Evolutionary conservation across 2,888 invertebrate genomes (phyloP), one percentile per base, ranked within the genome.

Genomic region (Lumbricus terrestris): DNA sequence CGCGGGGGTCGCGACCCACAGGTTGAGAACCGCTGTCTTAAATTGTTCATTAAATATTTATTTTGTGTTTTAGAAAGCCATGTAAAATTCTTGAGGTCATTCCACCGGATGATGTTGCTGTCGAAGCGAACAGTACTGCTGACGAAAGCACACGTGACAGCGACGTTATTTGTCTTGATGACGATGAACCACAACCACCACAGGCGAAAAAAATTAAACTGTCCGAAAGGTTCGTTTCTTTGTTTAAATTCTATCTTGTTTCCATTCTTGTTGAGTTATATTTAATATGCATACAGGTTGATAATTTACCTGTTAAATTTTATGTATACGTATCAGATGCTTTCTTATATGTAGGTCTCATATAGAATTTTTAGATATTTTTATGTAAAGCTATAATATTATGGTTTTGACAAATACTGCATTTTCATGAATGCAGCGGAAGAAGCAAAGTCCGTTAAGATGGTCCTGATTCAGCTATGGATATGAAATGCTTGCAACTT

Each of bases 51-150:
- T 47, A 40, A 6, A 16, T 47, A 11, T 69, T n/a, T 16, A n/a
- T 69, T 69, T n/a, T n/a, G 85, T 90, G 93, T 92, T 90, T n/a
- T 93, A 95, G 95, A 92, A 93, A 93, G 92, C 90, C 92, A 8
- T 94, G 94, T 91, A 94, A 93, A 90, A 92, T 95, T 38, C 89
- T 94, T 0, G 92, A 93, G 90, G 94, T 95, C n/a, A 91, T 94
- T 42, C 91, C 94, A 29, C 94, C 94, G 37, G 90, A 40, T 38
- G n/a, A 18, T 33, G 20, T 1, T 38, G 42, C 34, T 23, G 15
- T 29, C n/a, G 29, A 34, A 34, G 89, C 82, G 40, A 88, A 90
- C 29, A 37, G 89, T 54, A 82, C n/a, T 42, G 90, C 82, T 37
- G 88, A 82, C 89, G 91, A 90, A 88, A 90, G 83, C 35, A 69